Evolutionary conservation across 2,113 vertebrate genomes (phyloP).

Genomic region (Ceyx cyanopectus): DNA sequence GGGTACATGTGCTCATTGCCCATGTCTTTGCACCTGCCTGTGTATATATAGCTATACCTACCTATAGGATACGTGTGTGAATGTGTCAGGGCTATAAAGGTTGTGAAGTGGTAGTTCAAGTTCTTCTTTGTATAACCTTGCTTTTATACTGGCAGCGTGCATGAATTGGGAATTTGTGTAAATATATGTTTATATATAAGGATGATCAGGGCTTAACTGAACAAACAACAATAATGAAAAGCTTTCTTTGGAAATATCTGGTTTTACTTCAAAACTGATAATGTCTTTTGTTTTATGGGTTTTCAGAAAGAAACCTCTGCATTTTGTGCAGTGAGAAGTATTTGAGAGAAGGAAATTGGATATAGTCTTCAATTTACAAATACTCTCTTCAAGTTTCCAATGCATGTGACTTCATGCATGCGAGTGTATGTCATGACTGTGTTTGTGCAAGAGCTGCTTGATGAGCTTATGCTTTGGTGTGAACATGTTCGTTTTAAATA

Average conservation of each 20-base stretch:
- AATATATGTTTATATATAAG: not conserved
- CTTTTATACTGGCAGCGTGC: not conserved
- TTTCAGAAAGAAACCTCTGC: not conserved
- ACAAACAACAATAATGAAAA: not conserved
- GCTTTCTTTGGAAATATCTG: not conserved
- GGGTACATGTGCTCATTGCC: not conserved
- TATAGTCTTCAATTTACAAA: not conserved
- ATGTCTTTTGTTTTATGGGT: not conserved
- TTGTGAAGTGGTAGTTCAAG: not conserved
- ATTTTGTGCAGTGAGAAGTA: not conserved
- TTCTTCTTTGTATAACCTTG: not conserved
- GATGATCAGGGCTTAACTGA: not conserved
- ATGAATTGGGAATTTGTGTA: not conserved
- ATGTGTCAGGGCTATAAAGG: not conserved
- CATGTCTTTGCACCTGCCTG: not conserved
- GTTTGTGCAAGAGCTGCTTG: not conserved
- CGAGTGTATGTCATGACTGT: not conserved
- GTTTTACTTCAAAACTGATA: not conserved
- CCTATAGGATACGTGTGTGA: not conserved
- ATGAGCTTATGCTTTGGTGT: not conserved
- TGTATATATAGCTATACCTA: not conserved
- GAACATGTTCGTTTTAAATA: constrained; percentile 17
- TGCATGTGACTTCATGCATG: not conserved
- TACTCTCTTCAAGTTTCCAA: not conserved
- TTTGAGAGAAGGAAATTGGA: not conserved